Evolutionary conservation across 2,888 invertebrate species (phyloP).

Genomic region (Sphaerophoria taeniata): DNA sequence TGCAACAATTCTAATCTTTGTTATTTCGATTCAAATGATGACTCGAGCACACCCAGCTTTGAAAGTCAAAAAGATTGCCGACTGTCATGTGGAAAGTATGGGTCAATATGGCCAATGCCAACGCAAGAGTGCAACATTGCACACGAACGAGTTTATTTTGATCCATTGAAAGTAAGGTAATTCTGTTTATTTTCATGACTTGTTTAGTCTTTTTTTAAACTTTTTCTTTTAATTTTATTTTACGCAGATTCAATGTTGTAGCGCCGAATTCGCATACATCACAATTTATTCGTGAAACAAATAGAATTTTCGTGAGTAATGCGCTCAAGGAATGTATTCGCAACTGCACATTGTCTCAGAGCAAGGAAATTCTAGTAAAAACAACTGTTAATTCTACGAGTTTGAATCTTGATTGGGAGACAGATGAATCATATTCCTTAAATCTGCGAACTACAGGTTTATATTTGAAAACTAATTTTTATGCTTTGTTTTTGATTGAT

Average conservation of each 20-base stretch:
- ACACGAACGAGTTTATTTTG: conserved; percentile 83
- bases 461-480: not conserved
- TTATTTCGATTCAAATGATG: conserved; percentile 15
- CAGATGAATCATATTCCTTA: conserved; percentile 88
- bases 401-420: conserved; percentile 86
- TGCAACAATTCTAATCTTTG: conserved; percentile 51
- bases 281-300: conserved; percentile 84
- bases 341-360: conserved; percentile 83
- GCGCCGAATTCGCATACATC: conserved; percentile 83
- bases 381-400: conserved; percentile 84
- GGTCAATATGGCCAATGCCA: conserved; percentile 89
- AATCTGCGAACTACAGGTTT: conserved; percentile 85
- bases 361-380: conserved; percentile 85
- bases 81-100: conserved; percentile 87
- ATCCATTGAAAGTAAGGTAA: conserved; percentile 84
- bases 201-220: not conserved
- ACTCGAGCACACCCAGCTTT: conserved; percentile 65
- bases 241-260: conserved; percentile 84
- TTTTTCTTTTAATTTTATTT: conserved; percentile 23
- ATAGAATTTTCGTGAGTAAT: conserved; percentile 84
- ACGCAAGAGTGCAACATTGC: conserved; percentile 83
- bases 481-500: conserved; percentile 12
- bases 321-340: conserved; percentile 85
- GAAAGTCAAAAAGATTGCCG: conserved; percentile 86
- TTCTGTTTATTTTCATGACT: not conserved